Conservation (phyloP, 2,888 invertebrate genomes). For the Nomada fucata region DNA sequence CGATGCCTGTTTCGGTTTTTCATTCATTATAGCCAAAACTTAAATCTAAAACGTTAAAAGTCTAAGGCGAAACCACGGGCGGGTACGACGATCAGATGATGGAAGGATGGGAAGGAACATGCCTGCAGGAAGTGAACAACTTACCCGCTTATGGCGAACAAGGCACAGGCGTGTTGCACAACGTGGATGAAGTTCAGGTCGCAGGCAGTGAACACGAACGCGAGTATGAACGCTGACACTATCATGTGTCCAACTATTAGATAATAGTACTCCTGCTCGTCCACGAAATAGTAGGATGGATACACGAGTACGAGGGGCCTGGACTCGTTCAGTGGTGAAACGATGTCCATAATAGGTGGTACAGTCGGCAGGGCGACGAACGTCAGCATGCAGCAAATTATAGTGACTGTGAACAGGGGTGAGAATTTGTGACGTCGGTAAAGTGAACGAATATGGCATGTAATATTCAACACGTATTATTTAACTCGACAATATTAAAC, state of each 20-base stretch:
- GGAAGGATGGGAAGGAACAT: neutral
- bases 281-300: slow-evolving; percentile 26
- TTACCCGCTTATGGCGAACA: slow-evolving; percentile 21
- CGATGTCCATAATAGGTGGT: slow-evolving; percentile 15
- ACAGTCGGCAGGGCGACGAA: neutral
- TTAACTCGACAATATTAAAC: too few species aligned
- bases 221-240: neutral
- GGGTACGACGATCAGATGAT: too few species aligned
- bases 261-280: slow-evolving; percentile 27
- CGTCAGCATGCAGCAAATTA: neutral
- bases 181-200: slow-evolving; percentile 17
- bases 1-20: neutral
- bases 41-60: neutral
- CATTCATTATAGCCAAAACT: neutral
- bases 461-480: too few species aligned
- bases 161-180: slow-evolving; percentile 30
- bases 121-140: neutral
- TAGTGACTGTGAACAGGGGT: neutral
- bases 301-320: slow-evolving; percentile 3
- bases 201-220: neutral
- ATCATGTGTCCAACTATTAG: slow-evolving; percentile 4
- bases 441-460: too few species aligned
- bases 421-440: too few species aligned
- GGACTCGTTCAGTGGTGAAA: slow-evolving; percentile 23
- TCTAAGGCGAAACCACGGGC: neutral